Conservation (phyloP, 2,888 invertebrate genomes). For the Leucophora obtusa region DNA sequence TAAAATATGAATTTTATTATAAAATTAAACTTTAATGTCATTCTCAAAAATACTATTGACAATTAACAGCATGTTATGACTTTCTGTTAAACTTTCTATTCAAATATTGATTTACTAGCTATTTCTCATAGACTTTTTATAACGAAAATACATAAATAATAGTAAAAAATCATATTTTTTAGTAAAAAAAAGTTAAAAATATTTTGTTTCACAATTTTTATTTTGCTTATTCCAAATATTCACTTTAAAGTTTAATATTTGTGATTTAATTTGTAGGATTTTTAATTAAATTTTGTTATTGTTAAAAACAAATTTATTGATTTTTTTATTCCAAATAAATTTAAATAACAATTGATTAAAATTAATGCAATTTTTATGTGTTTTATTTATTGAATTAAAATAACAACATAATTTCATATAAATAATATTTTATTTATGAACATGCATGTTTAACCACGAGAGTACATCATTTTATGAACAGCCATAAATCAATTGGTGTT, state of each 20-base stretch:
- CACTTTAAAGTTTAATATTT: conserved; percentile 19
- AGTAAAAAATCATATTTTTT: not conserved
- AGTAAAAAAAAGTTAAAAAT: not conserved
- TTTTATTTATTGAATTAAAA: not conserved
- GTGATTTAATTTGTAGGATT: conserved; percentile 21
- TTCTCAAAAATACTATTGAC: conserved; percentile 38
- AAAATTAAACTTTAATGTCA: conserved; percentile 38
- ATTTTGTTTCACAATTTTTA: not conserved
- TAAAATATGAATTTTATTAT: conserved; percentile 53
- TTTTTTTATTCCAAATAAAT: not conserved
- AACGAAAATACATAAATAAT: not conserved
- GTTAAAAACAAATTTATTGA: not conserved
- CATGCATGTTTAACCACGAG: not conserved
- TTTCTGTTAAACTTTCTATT: not conserved
- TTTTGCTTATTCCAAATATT: conserved; percentile 9
- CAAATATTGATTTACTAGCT: not conserved
- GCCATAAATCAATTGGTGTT: not conserved
- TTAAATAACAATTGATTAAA: not conserved
- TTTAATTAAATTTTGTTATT: conserved; percentile 9
- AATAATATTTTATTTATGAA: not conserved
- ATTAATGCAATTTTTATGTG: not conserved
- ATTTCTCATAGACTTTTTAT: not conserved
- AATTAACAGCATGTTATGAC: conserved; percentile 60
- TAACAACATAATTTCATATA: not conserved
- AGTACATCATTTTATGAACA: not conserved